Evolutionary conservation across 1,140 invertebrate species (phyloP).

Genomic region (Luehdorfia chinensis): DNA sequence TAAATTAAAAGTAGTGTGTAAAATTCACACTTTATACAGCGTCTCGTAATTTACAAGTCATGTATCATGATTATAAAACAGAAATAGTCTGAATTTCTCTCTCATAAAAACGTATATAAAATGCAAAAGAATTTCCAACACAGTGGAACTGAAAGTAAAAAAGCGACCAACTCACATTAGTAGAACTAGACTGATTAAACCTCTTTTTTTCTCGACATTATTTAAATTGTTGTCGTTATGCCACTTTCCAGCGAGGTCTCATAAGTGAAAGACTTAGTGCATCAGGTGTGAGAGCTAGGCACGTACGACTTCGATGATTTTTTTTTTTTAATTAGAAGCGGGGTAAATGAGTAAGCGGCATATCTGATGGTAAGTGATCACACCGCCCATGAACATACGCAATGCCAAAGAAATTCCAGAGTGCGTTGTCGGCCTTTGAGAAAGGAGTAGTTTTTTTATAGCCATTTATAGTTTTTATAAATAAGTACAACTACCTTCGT

Average conservation of each 20-base stretch:
- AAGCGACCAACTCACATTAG: slow-evolving; percentile 16
- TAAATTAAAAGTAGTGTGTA: not conserved
- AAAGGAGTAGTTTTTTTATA: no score
- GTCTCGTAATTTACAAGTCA: slow-evolving; percentile 10
- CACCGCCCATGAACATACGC: no score
- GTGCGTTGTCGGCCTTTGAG: no score
- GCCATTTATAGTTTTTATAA: no score
- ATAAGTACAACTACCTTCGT: no score
- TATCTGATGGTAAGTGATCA: no score
- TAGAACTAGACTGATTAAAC: slow-evolving; percentile 27
- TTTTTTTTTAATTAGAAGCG: no score
- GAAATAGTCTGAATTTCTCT: slow-evolving; percentile 16
- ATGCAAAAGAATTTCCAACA: slow-evolving; percentile 4
- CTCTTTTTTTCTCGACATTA: slow-evolving; percentile 30
- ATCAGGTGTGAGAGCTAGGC: no score
- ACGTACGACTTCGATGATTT: no score
- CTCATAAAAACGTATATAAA: slow-evolving; percentile 10
- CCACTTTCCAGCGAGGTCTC: slow-evolving; percentile 25
- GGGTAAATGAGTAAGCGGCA: no score
- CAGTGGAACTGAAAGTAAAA: slow-evolving; percentile 12
- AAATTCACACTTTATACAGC: not conserved
- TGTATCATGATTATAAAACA: slow-evolving; percentile 7
- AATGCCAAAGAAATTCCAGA: no score
- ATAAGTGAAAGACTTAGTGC: slow-evolving; percentile 4
- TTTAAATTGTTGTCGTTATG: slow-evolving; percentile 30